phyloP scores from a whole-genome alignment of 92 coral and sea anemone species.

The Porites rus region DNA sequence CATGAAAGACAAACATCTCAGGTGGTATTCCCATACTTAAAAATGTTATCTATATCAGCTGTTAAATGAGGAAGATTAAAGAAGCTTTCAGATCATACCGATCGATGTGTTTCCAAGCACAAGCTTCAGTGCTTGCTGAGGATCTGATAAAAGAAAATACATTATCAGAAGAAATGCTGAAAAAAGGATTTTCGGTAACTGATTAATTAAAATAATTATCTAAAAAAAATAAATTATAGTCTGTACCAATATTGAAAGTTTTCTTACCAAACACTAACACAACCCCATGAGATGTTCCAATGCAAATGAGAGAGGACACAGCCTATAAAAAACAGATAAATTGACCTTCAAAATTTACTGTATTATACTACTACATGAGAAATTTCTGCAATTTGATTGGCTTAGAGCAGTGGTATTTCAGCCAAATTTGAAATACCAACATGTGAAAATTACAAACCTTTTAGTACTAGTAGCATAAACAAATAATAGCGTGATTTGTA shows the following conservation, averaged over 20 bases:
- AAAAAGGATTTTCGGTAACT: background rate
- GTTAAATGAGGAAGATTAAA: background rate
- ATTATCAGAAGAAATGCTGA: background rate
- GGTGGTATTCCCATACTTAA: too few relatives aligned
- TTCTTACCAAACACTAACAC: slow-evolving; percentile 91
- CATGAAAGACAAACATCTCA: too few relatives aligned
- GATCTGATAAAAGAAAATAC: slow-evolving; percentile 57
- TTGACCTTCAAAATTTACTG: background rate
- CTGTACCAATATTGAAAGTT: too few relatives aligned
- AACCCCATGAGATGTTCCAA: slow-evolving; percentile 98
- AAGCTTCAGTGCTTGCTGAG: slow-evolving; percentile 87
- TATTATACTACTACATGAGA: too few relatives aligned
- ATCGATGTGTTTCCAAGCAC: slow-evolving; percentile 92
- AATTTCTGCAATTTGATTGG: too few relatives aligned
- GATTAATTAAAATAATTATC: background rate
- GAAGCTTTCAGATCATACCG: slow-evolving; percentile 46
- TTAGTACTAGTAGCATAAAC: too few relatives aligned
- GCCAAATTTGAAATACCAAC: too few relatives aligned
- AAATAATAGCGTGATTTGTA: too few relatives aligned
- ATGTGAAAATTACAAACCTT: too few relatives aligned
- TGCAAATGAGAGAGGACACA: slow-evolving; percentile 91
- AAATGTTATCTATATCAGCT: too few relatives aligned
- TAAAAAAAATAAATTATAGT: too few relatives aligned
- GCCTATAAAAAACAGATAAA: slow-evolving; percentile 58
- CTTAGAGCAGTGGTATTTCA: too few relatives aligned